These are phyloP conservation scores for Actinopyga echinites DNA, from an alignment of 53 echinoderm and acorn worm species.

Conservation along the genomic window DNA sequence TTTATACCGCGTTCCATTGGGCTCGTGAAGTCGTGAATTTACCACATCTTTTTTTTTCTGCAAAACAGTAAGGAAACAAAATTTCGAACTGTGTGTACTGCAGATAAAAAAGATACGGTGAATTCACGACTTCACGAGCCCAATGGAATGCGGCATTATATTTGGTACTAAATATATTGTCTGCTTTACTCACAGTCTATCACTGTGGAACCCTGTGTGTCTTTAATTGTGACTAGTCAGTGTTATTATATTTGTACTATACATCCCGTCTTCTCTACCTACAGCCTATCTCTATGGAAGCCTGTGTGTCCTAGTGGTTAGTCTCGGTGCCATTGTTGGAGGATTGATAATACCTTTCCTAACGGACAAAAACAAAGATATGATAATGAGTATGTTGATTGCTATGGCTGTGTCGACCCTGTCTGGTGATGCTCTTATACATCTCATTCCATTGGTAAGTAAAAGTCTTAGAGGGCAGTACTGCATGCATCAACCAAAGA, in stretches of 20 bases:
- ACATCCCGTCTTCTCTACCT: neutral
- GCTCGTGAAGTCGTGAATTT: too few relatives aligned
- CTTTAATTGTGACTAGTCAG: neutral
- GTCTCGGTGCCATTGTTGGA: slow-evolving; percentile 65
- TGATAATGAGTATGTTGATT: slow-evolving; percentile 69
- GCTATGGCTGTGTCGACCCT: slow-evolving; percentile 84
- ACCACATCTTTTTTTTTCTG: too few relatives aligned
- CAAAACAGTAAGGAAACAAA: too few relatives aligned
- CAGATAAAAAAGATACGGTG: too few relatives aligned
- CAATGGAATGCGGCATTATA: neutral
- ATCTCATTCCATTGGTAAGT: slow-evolving; percentile 89
- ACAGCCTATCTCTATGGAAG: slow-evolving; percentile 71
- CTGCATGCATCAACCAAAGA: too few relatives aligned
- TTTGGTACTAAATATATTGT: neutral
- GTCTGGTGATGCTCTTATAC: slow-evolving; percentile 78
- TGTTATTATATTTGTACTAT: neutral
- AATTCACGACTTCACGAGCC: too few relatives aligned
- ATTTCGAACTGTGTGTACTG: too few relatives aligned
- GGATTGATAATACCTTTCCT: slow-evolving; percentile 75
- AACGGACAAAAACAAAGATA: slow-evolving; percentile 42
- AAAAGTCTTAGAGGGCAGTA: too few relatives aligned
- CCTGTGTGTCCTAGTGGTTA: slow-evolving; percentile 74
- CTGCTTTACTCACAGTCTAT: slow-evolving; percentile 51
- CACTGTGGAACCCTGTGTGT: slow-evolving; percentile 39
- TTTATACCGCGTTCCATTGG: slow-evolving; percentile 87